Evolutionary conservation across 2,113 vertebrate genomes (phyloP).

Genomic region (Dicentrarchus labrax): DNA sequence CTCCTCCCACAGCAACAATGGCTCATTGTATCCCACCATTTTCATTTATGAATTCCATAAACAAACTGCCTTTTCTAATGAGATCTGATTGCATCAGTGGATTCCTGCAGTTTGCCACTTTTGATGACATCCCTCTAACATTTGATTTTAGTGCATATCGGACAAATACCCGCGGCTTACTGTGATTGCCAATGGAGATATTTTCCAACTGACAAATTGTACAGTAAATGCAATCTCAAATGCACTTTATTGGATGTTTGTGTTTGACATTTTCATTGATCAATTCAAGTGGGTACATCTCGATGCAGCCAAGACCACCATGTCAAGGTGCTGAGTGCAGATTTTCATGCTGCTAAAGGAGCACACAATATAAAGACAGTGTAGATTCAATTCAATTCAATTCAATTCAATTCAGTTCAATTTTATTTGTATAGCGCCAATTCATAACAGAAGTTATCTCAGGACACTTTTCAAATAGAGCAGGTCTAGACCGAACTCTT

Average conservation of each 20-base stretch:
- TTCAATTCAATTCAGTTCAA: too few relatives aligned
- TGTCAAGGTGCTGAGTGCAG: background rate
- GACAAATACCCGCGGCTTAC: background rate
- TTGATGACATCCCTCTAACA: background rate
- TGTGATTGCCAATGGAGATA: background rate
- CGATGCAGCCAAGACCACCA: background rate
- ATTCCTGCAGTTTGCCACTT: background rate
- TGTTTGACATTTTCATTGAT: conserved; percentile 1
- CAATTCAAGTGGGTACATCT: background rate
- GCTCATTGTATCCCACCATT: background rate
- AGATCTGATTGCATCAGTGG: background rate
- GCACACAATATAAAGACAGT: too few relatives aligned
- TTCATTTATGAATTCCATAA: background rate
- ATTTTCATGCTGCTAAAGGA: background rate
- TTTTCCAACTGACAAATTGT: conserved; percentile 4
- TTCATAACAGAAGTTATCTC: too few relatives aligned
- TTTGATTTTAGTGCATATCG: background rate
- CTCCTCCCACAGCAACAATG: background rate
- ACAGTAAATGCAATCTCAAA: conserved; percentile 22
- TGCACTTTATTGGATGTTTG: too few relatives aligned
- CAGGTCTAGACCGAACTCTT: too few relatives aligned
- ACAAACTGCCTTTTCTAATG: background rate
- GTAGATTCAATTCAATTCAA: too few relatives aligned
- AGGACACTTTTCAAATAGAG: too few relatives aligned
- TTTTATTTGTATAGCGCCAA: too few relatives aligned